A percentile compares a stretch with the other conserved stretches of the same genome.
These are phyloP conservation scores for Ellobium chinense DNA, from an alignment of 2,888 invertebrate genomes.

Conservation along the genomic window DNA sequence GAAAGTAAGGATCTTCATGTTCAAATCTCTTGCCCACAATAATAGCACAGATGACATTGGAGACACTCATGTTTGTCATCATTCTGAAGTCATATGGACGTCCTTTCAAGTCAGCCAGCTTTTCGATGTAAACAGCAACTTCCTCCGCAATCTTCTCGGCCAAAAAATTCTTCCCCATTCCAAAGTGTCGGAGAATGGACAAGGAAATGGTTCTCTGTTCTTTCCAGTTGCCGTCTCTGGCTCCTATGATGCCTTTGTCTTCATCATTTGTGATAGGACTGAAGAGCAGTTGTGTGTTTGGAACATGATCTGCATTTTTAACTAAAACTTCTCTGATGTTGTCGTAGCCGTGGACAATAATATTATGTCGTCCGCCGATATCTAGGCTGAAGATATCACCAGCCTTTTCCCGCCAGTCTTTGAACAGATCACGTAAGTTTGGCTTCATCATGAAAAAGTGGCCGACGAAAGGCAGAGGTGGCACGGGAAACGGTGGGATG, in stretches of 20 bases:
- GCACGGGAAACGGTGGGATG: slow-evolving; percentile 34
- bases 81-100: slow-evolving; percentile 24
- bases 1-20: slow-evolving; percentile 31
- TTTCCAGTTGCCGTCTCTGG: slow-evolving; percentile 28
- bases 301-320: slow-evolving; percentile 41
- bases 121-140: slow-evolving; percentile 11
- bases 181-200: slow-evolving; percentile 39
- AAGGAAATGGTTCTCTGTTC: slow-evolving; percentile 28
- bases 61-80: slow-evolving; percentile 17
- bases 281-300: slow-evolving; percentile 20
- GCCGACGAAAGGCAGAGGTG: slow-evolving; percentile 25
- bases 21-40: slow-evolving; percentile 34
- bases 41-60: slow-evolving; percentile 43
- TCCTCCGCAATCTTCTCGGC: slow-evolving; percentile 46
- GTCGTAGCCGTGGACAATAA: slow-evolving; percentile 44
- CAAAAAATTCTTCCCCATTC: slow-evolving; percentile 42
- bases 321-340: slow-evolving; percentile 44
- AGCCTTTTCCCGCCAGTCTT: slow-evolving; percentile 13
- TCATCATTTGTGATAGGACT: background rate
- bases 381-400: slow-evolving; percentile 47
- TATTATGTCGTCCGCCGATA: slow-evolving; percentile 18
- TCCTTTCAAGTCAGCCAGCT: background rate
- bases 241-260: slow-evolving; percentile 24
- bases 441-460: slow-evolving; percentile 24
- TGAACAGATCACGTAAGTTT: background rate